Base-by-base conservation (phyloP, 2,797 vertebrate species). In the Rhinichthys osculus region DNA sequence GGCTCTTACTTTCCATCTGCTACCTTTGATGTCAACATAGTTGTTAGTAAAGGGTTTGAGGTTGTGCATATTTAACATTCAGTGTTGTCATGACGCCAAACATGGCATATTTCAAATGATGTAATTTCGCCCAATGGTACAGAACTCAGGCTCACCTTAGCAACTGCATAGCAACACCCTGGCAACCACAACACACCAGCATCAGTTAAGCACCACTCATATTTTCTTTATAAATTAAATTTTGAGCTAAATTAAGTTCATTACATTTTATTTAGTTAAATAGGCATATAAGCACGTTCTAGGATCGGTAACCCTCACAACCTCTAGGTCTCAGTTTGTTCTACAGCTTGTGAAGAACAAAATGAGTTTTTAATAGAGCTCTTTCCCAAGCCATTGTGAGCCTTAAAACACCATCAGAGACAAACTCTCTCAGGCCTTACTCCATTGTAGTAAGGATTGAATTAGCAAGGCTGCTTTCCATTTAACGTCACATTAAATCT, bases 401-500 rank as follows among this genome's bases (percentile, higher is more conserved):
- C 35, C 30, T 84, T 84, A 77, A 84, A 77, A 84, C 82, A 84
- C 62, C 44, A 83, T 83, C 23, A n/a, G 30, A 84, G 62, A 62
- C 62, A 84, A 77, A 67, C 72, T 52, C 74, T 69, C 38, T 38
- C 27, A 47, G 38, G 66, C 54, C 76, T 44, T 72, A 71, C 76
- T 23, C 76, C 40, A 78, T 44, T 78, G 83, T 27, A 44, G 38
- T 69, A 85, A 30, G 52, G 66, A 85, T 72, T 85, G 38, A 85
- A 85, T 85, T 85, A 85, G 83, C 83, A 62, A 78, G 66, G 67
- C 85, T 74, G 42, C 82, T 87, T 82, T 84, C 69, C 59, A 84
- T 83, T 83, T 84, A 83, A 87, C 23, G 77, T 84, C 86, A 84
- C 59, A 80, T 87, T 81, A 76, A 70, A 87, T 84, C 77, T 79